Conservation (phyloP, 2,888 invertebrate genomes). For the Oligia strigilis region DNA sequence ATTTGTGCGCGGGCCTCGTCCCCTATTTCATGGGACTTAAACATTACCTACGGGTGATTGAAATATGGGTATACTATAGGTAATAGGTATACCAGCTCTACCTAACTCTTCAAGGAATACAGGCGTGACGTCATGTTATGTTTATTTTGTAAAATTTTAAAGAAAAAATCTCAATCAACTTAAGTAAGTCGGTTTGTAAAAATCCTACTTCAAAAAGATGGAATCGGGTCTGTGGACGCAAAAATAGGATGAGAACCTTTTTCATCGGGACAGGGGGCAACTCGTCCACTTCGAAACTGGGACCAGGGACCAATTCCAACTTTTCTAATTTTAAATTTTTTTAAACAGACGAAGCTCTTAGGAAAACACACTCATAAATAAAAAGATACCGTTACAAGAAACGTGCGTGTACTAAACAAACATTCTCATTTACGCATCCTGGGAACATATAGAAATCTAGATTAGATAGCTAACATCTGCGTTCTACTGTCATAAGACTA, state of each 20-base stretch:
- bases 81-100: background rate
- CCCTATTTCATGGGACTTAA: background rate
- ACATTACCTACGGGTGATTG: background rate
- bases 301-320: no score
- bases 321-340: background rate
- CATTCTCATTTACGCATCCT: constrained; percentile 49
- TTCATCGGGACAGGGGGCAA: background rate
- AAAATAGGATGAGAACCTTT: constrained; percentile 34
- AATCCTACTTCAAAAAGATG: background rate
- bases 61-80: background rate
- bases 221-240: background rate
- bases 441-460: constrained; percentile 59
- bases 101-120: background rate
- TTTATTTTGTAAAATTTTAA: background rate
- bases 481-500: constrained; percentile 41
- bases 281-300: no score
- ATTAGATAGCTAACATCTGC: constrained; percentile 62
- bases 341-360: background rate
- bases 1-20: background rate
- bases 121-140: background rate
- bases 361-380: constrained; percentile 1
- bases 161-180: background rate
- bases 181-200: background rate
- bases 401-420: constrained; percentile 31
- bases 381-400: constrained; percentile 15